Conservation (phyloP, 1,140 invertebrate species). For the Tetraneura akinire region DNA sequence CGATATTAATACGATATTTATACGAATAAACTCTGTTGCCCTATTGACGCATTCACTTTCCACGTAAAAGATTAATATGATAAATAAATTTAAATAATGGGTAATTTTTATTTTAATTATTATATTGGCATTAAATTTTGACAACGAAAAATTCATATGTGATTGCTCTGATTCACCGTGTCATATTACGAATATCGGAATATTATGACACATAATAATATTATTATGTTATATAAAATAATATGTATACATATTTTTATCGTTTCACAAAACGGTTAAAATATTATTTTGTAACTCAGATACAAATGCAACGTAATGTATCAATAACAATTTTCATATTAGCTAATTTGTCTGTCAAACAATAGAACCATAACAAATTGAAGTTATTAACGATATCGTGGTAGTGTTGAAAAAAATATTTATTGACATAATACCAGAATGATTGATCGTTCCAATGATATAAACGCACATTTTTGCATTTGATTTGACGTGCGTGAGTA, state of each 20-base stretch:
- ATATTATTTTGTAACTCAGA: neutral
- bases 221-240: no score
- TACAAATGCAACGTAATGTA: no score
- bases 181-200: neutral
- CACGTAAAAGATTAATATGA: no score
- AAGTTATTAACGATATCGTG: neutral
- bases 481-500: neutral
- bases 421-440: neutral
- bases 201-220: no score
- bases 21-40: no score
- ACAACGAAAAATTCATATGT: neutral
- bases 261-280: neutral
- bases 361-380: slow-evolving; percentile 3
- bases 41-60: no score
- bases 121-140: no score
- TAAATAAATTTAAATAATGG: no score
- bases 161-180: neutral
- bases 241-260: no score
- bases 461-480: neutral
- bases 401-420: neutral
- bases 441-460: neutral
- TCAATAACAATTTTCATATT: neutral
- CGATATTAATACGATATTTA: no score
- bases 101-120: no score
- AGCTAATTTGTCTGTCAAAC: neutral